Percentiles rank a stretch among this genome's conserved stretches.
Conservation (phyloP, 2,888 invertebrate genomes). For the Acanthosepion pharaonis region DNA sequence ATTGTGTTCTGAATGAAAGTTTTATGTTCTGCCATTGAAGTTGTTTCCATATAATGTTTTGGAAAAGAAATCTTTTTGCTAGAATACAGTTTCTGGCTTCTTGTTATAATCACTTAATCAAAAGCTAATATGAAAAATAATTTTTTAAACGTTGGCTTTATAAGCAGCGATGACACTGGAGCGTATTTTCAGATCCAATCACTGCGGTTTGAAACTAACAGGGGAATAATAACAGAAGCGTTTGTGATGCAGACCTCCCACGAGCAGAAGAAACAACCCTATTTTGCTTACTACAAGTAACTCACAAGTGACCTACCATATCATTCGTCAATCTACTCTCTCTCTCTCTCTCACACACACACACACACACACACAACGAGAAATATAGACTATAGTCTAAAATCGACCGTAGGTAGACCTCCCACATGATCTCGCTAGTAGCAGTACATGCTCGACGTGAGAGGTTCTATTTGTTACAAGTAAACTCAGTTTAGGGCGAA, state of each 20-base stretch:
- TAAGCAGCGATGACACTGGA: neutral
- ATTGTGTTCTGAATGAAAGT: too few species aligned
- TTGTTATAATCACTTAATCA: neutral
- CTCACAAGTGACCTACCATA: neutral
- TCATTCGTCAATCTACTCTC: neutral
- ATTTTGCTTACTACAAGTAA: neutral
- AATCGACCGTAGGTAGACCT: neutral
- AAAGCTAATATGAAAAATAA: neutral
- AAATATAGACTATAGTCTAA: neutral
- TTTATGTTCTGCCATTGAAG: neutral
- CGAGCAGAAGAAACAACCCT: neutral
- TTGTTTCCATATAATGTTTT: neutral
- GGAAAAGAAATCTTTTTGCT: neutral
- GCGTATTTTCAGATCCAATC: neutral
- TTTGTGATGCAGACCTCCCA: constrained; percentile 16
- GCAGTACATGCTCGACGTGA: neutral
- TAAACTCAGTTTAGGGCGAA: neutral
- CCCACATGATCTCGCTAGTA: neutral
- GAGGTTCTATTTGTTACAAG: neutral
- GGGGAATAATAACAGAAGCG: neutral
- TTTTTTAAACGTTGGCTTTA: neutral
- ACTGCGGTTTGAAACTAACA: neutral
- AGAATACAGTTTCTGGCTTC: neutral
- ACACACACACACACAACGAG: neutral
- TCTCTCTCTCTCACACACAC: too few species aligned